A percentile compares a stretch with the other conserved stretches of the same genome.
Evolutionary conservation across 2,888 invertebrate genomes (phyloP).

Genomic region (Callosobruchus maculatus): DNA sequence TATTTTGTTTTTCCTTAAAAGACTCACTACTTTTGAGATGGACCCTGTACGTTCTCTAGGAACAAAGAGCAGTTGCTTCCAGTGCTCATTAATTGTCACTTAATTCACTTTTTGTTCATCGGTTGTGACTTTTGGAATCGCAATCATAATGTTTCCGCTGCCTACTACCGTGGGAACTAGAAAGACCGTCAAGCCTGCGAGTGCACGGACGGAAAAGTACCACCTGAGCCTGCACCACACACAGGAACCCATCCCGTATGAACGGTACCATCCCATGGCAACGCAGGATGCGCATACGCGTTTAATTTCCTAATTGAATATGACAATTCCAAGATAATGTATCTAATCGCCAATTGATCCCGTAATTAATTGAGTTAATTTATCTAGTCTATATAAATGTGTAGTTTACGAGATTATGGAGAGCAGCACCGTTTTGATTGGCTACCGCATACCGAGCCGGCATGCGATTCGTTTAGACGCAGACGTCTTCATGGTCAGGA

Average conservation of each 20-base stretch:
- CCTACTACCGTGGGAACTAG: no score
- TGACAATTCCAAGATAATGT: background rate
- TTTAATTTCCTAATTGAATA: background rate
- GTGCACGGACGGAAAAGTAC: background rate
- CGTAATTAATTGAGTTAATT: background rate
- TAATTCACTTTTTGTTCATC: no score
- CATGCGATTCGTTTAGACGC: background rate
- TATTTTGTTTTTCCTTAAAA: no score
- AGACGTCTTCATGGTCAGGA: background rate
- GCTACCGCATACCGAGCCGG: background rate
- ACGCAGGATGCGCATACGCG: background rate
- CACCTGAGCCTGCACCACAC: background rate
- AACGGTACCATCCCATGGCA: background rate
- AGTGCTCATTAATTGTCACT: no score
- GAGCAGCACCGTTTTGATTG: background rate
- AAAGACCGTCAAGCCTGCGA: no score
- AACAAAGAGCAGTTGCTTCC: no score
- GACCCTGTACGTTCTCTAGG: no score
- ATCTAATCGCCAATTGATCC: background rate
- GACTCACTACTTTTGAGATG: no score
- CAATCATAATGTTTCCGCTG: no score
- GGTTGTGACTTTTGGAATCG: no score
- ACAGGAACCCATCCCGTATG: background rate
- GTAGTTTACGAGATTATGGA: background rate
- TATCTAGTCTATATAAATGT: background rate